Evolutionary conservation across 1,140 invertebrate species (phyloP), one percentile per base, ranked within the genome.

Genomic region (Apolygus lucorum): DNA sequence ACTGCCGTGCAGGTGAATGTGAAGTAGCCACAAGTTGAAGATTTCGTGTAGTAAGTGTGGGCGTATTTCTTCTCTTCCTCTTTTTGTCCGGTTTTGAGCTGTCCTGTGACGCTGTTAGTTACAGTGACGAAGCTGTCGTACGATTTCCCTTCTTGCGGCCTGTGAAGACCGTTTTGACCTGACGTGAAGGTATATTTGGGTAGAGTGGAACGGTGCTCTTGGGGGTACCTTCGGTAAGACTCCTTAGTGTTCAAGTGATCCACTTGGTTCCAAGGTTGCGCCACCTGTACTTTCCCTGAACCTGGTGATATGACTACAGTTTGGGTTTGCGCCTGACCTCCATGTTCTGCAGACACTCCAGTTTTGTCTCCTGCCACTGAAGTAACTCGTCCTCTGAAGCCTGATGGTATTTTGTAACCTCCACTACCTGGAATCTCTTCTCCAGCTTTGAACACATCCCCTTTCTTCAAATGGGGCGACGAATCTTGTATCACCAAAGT

Each of bases 31-130:
- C 90, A 92, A 0, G 88, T 90, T 1, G 89, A 91, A 17, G 89
- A 90, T 76, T 92, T 91, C 0, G 88, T 90, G 70, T 90, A 92
- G 78, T 91, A 91, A 22, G 89, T 87, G 70, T 87, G 86, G n/a
- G 86, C 82, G 75, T 84, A 83, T 77, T 87, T 85, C 76, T 86
- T 87, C 64, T 84, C 63, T 1, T 69, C 28, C 22, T 63, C 62
- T 24, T 34, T 2, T 64, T 82, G 82, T 66, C 78, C 76, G 17
- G 81, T 71, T 84, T 86, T 84, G 63, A 88, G 79, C 72, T 85
- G 86, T 17, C 89, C 88, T 2, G 88, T 87, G 34, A 90, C 85
- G 21, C 88, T 90, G 75, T 90, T 91, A 0, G 88, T 88, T 1
- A 91, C 85, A 0, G 89, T 89, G 1, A 88, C 82, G 75, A 87